phyloP scores from a whole-genome alignment of 2,113 vertebrate species.

The Melanocharis versteri region DNA sequence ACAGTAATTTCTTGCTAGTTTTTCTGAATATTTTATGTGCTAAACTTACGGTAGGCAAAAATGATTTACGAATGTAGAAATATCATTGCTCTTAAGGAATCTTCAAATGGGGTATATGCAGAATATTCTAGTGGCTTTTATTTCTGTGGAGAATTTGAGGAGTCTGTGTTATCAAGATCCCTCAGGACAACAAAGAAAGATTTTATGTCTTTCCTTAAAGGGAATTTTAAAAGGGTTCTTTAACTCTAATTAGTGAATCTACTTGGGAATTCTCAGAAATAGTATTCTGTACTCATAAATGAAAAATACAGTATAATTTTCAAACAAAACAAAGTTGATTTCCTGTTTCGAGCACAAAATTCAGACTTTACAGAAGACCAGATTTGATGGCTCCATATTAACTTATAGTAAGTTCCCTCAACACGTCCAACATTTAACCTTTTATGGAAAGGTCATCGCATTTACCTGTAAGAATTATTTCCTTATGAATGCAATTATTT shows the following conservation, averaged over 20 bases:
- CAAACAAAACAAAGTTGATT: not conserved
- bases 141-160: slow-evolving; percentile 22
- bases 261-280: slow-evolving; percentile 34
- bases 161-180: slow-evolving; percentile 49
- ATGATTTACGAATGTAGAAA: slow-evolving; percentile 1
- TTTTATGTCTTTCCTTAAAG: slow-evolving; percentile 41
- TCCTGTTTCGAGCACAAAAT: not conserved
- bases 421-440: not conserved
- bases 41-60: not conserved
- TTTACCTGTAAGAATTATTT: not conserved
- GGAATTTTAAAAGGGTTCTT: slow-evolving; percentile 54
- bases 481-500: not conserved
- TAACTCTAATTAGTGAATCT: slow-evolving; percentile 40
- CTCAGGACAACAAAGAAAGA: slow-evolving; percentile 15
- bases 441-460: not conserved
- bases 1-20: not conserved
- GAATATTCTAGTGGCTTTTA: slow-evolving; percentile 18
- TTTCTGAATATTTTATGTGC: slow-evolving; percentile 27
- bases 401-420: not conserved
- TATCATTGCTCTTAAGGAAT: not conserved
- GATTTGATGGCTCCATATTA: not conserved
- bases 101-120: slow-evolving; percentile 8
- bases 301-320: not conserved
- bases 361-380: not conserved
- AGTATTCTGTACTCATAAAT: not conserved